Evolutionary conservation across 1,140 invertebrate genomes (phyloP).

Genomic region (Acromyrmex heyeri): DNA sequence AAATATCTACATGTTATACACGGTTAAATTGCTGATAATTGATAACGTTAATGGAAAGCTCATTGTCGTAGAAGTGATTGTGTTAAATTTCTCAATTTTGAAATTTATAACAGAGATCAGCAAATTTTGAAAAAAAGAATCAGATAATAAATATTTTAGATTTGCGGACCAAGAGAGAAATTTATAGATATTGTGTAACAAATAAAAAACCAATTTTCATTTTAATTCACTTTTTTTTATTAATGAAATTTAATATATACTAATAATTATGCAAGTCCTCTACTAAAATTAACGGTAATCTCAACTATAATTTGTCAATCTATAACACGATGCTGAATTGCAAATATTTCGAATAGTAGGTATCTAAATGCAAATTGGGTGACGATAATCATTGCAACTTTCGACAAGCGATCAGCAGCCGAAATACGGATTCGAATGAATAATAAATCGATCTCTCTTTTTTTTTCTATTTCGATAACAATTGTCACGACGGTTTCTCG

Average conservation of each 20-base stretch:
- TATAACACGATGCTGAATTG: not conserved
- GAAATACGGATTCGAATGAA: not conserved
- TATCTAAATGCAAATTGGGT: not conserved
- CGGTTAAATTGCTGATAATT: too few species aligned
- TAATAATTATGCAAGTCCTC: not conserved
- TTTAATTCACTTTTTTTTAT: not conserved
- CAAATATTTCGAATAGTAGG: not conserved
- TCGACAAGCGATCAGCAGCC: not conserved
- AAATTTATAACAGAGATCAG: too few species aligned
- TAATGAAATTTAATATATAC: not conserved
- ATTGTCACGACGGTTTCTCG: not conserved
- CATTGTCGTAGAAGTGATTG: too few species aligned
- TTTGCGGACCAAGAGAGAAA: too few species aligned
- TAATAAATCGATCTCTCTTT: not conserved
- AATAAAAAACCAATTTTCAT: not conserved
- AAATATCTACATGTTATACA: too few species aligned
- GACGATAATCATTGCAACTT: too few species aligned
- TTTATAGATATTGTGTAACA: too few species aligned
- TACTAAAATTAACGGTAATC: not conserved
- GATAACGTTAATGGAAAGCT: too few species aligned
- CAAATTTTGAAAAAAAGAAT: too few species aligned
- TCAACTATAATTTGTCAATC: not conserved
- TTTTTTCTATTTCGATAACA: not conserved
- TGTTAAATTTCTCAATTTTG: too few species aligned
- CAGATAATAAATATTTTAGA: too few species aligned